Conservation (phyloP, 2,113 vertebrate genomes). For the Stegastes partitus region DNA sequence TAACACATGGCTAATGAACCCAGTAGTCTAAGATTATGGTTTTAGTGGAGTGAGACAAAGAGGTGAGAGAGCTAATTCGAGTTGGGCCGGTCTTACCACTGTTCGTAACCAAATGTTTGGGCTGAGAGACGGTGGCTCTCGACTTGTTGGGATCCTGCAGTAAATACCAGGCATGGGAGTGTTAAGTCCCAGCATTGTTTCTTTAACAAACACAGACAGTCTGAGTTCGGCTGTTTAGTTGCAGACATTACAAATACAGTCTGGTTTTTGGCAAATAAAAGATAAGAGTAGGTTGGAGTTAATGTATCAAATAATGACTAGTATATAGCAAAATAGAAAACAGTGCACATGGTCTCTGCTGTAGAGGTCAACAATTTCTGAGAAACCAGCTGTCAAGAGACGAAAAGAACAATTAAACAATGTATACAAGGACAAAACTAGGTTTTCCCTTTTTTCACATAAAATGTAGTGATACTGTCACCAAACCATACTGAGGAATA, state of each 20-base stretch:
- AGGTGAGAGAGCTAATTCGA: constrained; percentile 61
- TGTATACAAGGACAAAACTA: too few relatives aligned
- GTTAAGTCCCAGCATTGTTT: constrained; percentile 36
- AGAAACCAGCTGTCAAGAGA: too few relatives aligned
- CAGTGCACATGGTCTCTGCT: too few relatives aligned
- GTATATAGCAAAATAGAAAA: too few relatives aligned
- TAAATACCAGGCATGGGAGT: constrained; percentile 34
- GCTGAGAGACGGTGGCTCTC: constrained; percentile 18
- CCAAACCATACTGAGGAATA: too few relatives aligned
- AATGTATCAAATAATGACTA: too few relatives aligned
- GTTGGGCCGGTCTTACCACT: constrained; percentile 28
- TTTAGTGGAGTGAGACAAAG: constrained; percentile 62
- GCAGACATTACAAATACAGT: constrained; percentile 1
- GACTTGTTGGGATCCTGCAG: constrained; percentile 6
- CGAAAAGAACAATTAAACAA: too few relatives aligned
- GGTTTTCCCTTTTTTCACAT: too few relatives aligned
- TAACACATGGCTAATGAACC: constrained; percentile 67
- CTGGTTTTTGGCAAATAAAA: background rate
- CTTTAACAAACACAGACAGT: constrained; percentile 24
- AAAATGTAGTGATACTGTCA: too few relatives aligned
- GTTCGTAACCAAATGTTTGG: constrained; percentile 44
- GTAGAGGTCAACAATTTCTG: too few relatives aligned
- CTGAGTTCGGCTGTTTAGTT: constrained; percentile 5
- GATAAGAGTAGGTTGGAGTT: too few relatives aligned
- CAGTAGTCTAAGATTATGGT: constrained; percentile 67